These are phyloP conservation scores for Caenorhabditis doughertyi DNA, from an alignment of 2,888 invertebrate genomes.

Conservation along the genomic window DNA sequence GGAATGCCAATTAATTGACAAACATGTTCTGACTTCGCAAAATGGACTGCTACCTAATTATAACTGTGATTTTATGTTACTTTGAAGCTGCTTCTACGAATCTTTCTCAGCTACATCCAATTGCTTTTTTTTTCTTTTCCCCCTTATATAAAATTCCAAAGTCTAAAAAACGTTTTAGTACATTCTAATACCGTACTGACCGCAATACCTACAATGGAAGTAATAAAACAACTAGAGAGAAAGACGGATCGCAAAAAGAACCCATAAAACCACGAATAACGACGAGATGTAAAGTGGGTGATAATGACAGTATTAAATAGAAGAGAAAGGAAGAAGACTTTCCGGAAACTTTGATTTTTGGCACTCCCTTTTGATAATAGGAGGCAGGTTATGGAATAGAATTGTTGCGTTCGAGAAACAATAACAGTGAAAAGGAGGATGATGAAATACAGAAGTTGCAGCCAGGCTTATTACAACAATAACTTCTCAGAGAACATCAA, in stretches of 20 bases:
- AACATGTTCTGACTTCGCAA: slow-evolving; percentile 28
- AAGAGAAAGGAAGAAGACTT: not conserved
- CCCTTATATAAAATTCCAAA: not conserved
- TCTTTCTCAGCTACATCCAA: too few relatives aligned
- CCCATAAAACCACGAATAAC: slow-evolving; percentile 32
- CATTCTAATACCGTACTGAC: slow-evolving; percentile 18
- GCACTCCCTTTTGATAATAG: not conserved
- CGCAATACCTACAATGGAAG: slow-evolving; percentile 33
- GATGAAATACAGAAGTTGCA: too few relatives aligned
- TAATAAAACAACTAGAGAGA: slow-evolving; percentile 26
- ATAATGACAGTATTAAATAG: slow-evolving; percentile 30
- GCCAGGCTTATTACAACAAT: too few relatives aligned
- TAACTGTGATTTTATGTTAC: slow-evolving; percentile 1
- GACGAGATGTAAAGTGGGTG: slow-evolving; percentile 39
- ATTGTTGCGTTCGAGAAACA: too few relatives aligned
- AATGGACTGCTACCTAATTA: slow-evolving; percentile 5
- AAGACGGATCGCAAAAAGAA: slow-evolving; percentile 8
- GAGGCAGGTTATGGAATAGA: too few relatives aligned
- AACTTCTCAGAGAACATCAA: too few relatives aligned
- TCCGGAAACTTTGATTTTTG: slow-evolving; percentile 20
- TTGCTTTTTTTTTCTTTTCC: too few relatives aligned
- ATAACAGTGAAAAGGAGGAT: too few relatives aligned
- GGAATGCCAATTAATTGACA: slow-evolving; percentile 38
- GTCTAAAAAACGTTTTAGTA: not conserved
- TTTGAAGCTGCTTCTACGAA: too few relatives aligned